A percentile compares a stretch with the other conserved stretches of the same genome.
Conservation (phyloP, 2,113 vertebrate genomes). For the human region DNA sequence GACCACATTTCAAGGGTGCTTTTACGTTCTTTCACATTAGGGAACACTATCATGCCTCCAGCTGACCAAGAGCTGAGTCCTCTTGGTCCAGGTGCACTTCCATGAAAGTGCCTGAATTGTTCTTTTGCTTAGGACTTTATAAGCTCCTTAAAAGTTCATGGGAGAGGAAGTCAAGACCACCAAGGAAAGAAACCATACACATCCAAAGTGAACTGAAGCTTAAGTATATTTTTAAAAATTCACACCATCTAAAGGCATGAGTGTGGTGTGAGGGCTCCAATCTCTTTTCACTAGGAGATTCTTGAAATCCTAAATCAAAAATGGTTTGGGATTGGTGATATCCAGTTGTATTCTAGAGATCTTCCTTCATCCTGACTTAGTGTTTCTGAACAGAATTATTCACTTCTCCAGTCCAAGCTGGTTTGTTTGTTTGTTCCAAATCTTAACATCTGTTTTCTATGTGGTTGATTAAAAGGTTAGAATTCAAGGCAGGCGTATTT, state of each 20-base stretch:
- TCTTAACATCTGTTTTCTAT: not conserved
- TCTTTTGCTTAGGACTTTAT: not conserved
- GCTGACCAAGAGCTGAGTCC: not conserved
- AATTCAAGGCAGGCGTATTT: not conserved
- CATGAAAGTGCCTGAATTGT: not conserved
- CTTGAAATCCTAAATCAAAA: not conserved
- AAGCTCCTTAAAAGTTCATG: not conserved
- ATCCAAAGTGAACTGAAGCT: not conserved
- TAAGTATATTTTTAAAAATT: not conserved
- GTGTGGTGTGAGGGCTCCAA: not conserved
- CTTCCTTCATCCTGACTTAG: not conserved
- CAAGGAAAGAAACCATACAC: not conserved
- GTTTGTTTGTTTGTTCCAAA: not conserved
- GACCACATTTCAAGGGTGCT: not conserved
- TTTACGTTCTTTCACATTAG: not conserved
- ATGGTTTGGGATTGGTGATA: not conserved
- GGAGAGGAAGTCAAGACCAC: not conserved
- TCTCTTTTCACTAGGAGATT: too few relatives aligned
- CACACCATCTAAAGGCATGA: not conserved
- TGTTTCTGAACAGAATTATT: not conserved
- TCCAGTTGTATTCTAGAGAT: not conserved
- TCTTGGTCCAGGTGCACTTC: not conserved
- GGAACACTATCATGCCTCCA: not conserved
- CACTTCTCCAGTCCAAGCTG: not conserved
- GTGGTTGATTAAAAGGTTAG: not conserved